A percentile compares a stretch with the other conserved stretches of the same genome.
phyloP scores from a whole-genome alignment of 2,113 vertebrate species.

The Serilophus lunatus region DNA sequence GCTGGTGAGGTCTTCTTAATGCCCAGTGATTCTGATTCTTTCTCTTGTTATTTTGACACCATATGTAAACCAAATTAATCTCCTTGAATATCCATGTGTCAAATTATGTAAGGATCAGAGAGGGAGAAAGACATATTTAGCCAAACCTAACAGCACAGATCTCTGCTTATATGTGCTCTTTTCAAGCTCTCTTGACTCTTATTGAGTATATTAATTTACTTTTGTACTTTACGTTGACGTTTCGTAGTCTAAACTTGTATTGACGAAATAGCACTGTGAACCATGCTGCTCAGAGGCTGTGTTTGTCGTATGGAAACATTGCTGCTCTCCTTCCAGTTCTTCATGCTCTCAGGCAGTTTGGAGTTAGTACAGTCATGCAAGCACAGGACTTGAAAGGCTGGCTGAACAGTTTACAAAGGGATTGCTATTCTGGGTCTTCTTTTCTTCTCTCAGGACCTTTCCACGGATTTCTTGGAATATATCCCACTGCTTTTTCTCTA shows the following conservation, averaged over 20 bases:
- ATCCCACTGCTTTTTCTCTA: neutral
- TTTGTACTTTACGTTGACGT: neutral
- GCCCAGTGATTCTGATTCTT: neutral
- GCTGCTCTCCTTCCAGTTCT: neutral
- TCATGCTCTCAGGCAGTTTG: accelerated
- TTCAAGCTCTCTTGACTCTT: neutral
- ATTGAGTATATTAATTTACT: neutral
- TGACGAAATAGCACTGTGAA: neutral
- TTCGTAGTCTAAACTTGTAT: neutral
- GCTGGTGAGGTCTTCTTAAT: neutral
- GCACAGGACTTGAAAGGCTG: neutral
- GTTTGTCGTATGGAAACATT: neutral
- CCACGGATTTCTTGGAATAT: neutral
- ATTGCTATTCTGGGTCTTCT: neutral
- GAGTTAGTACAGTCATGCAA: neutral
- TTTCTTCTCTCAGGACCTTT: neutral
- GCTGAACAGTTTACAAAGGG: neutral
- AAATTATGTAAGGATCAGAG: neutral
- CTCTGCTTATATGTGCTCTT: neutral
- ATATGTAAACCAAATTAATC: neutral
- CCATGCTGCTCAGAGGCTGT: accelerated
- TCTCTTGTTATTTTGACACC: neutral
- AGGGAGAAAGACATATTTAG: neutral
- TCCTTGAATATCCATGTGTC: neutral
- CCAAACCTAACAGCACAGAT: neutral